phyloP scores from a whole-genome alignment of 2,888 invertebrate genomes.

The Scelioninae gen. 2 region DNA sequence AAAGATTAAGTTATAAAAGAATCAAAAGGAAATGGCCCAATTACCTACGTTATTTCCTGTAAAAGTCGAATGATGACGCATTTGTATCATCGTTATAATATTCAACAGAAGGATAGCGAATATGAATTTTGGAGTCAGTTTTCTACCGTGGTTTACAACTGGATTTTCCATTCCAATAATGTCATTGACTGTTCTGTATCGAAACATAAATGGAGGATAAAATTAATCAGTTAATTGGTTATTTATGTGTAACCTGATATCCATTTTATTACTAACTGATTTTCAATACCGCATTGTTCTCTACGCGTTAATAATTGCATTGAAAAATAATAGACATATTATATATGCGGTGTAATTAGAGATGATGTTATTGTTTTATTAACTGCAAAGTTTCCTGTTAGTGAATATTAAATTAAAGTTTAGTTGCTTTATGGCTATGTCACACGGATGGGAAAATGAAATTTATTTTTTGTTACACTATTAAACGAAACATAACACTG shows the following conservation, averaged over 20 bases:
- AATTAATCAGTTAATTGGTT: background rate
- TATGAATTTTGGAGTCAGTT: background rate
- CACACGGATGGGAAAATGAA: no score
- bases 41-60: constrained; percentile 56
- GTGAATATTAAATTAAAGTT: constrained; percentile 27
- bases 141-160: no score
- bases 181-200: no score
- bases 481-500: no score
- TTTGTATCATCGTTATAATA: no score
- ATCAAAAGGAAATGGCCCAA: constrained; percentile 56
- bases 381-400: constrained; percentile 2
- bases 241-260: no score
- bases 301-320: constrained; percentile 29
- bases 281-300: no score
- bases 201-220: no score
- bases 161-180: no score
- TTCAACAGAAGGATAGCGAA: constrained; percentile 19
- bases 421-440: no score
- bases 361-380: constrained; percentile 11
- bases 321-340: constrained; percentile 25
- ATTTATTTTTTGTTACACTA: no score
- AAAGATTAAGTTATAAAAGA: constrained; percentile 57
- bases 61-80: constrained; percentile 29
- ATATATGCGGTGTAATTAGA: constrained; percentile 20
- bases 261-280: no score